Percentiles rank a stretch among this genome's conserved stretches.
These are phyloP conservation scores for Hassar affinis DNA, from an alignment of 2,113 vertebrate genomes.

Conservation along the genomic window DNA sequence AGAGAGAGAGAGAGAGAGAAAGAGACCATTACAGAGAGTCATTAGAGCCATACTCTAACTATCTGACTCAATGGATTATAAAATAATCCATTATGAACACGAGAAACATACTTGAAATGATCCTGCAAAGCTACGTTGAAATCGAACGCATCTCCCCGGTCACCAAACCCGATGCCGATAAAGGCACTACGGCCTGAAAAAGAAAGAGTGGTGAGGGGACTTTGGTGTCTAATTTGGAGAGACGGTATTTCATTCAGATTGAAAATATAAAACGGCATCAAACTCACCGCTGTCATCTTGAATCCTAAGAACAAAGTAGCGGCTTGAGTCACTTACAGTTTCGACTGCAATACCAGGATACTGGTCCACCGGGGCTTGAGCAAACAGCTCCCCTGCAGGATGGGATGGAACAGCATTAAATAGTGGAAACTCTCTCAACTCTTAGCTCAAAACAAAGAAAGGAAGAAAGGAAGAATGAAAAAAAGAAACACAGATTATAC, in stretches of 20 bases:
- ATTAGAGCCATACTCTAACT: not conserved
- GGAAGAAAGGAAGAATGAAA: not conserved
- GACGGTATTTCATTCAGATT: conserved; percentile 2
- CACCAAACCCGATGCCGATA: conserved; percentile 93
- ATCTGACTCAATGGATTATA: not conserved
- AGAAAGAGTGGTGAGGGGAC: conserved; percentile 7
- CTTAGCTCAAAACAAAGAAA: not conserved
- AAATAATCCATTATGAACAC: not conserved
- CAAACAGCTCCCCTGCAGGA: conserved; percentile 86
- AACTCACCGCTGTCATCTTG: conserved; percentile 84
- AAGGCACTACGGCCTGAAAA: conserved; percentile 89
- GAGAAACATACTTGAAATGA: conserved; percentile 86
- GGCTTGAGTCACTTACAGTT: conserved; percentile 90
- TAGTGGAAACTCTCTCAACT: not conserved
- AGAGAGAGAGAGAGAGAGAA: not conserved
- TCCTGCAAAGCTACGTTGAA: conserved; percentile 97
- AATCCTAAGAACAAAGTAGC: conserved; percentile 90
- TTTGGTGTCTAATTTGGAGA: not conserved
- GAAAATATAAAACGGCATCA: conserved; percentile 8
- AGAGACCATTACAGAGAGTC: conserved; percentile 12
- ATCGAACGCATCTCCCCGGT: conserved; percentile 96
- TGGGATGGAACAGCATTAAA: not conserved
- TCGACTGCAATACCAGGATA: conserved; percentile 88
- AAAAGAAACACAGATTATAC: not conserved
- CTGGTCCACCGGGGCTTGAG: conserved; percentile 87